These are phyloP conservation scores for Numenius arquata DNA, from an alignment of 2,113 vertebrate species.

Conservation along the genomic window DNA sequence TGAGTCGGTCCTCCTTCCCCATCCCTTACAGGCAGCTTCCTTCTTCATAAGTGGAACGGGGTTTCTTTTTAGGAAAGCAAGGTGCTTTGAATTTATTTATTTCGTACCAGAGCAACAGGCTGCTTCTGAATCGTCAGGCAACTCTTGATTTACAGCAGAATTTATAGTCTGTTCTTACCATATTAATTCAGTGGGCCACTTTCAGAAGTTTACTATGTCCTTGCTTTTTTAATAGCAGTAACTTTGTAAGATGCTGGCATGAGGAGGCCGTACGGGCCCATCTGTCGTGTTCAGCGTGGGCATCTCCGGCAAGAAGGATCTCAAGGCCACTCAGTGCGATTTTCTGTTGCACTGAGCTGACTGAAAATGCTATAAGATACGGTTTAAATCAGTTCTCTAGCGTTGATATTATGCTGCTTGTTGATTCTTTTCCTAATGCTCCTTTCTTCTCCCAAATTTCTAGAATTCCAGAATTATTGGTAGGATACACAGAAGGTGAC, in stretches of 20 bases:
- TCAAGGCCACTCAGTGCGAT: neutral
- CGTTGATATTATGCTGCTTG: neutral
- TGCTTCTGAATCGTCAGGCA: neutral
- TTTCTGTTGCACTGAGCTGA: neutral
- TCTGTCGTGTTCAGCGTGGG: accelerated
- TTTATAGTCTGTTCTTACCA: neutral
- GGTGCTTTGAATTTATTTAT: neutral
- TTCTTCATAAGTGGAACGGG: neutral
- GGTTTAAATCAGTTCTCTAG: neutral
- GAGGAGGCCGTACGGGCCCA: neutral
- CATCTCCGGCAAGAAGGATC: neutral
- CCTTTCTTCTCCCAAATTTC: slow-evolving; percentile 22
- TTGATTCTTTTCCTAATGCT: neutral
- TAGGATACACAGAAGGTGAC: slow-evolving; percentile 86
- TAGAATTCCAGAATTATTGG: slow-evolving; percentile 81
- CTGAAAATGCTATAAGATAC: neutral
- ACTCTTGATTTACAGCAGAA: neutral
- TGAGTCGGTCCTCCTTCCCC: neutral
- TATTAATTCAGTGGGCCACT: neutral
- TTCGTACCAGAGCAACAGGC: neutral
- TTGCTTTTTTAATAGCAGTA: neutral
- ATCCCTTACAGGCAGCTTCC: neutral
- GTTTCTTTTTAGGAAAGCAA: neutral
- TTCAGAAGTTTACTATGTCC: neutral
- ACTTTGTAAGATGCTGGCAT: accelerated